These are phyloP conservation scores for Hecatera dysodea DNA, from an alignment of 2,888 invertebrate genomes.

Conservation along the genomic window DNA sequence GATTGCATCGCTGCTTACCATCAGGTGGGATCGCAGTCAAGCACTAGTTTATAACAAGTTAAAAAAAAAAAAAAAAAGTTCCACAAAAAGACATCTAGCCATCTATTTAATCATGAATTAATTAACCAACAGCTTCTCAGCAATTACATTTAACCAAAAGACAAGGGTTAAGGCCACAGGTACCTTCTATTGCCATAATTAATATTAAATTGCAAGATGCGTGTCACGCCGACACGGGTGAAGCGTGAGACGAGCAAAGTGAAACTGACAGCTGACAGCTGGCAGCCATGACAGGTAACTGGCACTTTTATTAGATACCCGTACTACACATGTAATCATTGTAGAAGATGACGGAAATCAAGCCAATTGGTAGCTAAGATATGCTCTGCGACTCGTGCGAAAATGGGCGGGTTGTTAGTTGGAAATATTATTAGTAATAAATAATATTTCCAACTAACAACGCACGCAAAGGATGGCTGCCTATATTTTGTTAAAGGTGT, in stretches of 20 bases:
- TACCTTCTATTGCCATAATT: conserved; percentile 23
- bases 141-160: conserved; percentile 15
- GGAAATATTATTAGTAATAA: no score
- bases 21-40: no score
- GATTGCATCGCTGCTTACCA: no score
- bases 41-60: no score
- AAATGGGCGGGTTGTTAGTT: no score
- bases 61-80: no score
- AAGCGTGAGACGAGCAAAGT: conserved; percentile 4
- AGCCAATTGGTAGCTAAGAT: no score
- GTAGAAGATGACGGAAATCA: no score
- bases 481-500: no score
- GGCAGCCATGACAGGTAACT: conserved; percentile 12
- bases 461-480: neutral
- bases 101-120: neutral
- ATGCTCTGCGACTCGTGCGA: no score
- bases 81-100: neutral
- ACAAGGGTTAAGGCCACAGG: conserved; percentile 30
- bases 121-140: neutral
- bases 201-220: conserved; percentile 26
- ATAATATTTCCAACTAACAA: no score
- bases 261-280: conserved; percentile 11
- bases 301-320: neutral
- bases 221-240: conserved; percentile 8
- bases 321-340: no score